Base-by-base conservation (phyloP, 1,140 invertebrate species). In the Pseudomyrmex pallidus region DNA sequence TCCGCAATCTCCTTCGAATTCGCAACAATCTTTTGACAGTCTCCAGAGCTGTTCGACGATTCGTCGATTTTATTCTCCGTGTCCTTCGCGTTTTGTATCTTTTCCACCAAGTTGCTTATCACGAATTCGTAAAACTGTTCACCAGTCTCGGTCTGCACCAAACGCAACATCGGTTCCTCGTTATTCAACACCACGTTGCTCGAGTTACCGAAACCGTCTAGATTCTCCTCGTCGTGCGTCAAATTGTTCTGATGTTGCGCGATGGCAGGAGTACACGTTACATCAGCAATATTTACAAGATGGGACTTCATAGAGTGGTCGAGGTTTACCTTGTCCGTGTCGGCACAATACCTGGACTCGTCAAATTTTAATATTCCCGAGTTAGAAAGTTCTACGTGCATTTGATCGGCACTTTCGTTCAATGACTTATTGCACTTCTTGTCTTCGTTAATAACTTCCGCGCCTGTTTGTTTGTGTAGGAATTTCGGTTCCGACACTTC, bases 51-150 rank as follows among this genome's bases (percentile, higher is more conserved):
- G 52, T 59, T 77, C 68, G 72, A 17, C 2, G 66, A 5, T 62
- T 59, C 15, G 10, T n/a, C 73, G 17, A 44, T 48, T 56, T 74
- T 68, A n/a, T 57, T 73, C 8, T 78, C 85, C 0, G 61, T 15
- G 22, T 20, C 10, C 48, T 84, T 80, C 15, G 48, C 20, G n/a
- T 56, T 84, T 9, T 83, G 67, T 17, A 67, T 54, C 59, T 90
- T 90, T 44, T 91, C 91, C 0, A 90, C 83, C 59, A 91, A 85
- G 74, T 91, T 92, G 57, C 91, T 91, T 67, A 92, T 91, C 57
- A 92, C 74, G 20, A 93, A 88, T 85, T 93, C 92, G 61, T 93
- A 92, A 72, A 93, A 92, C 70, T 93, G 92, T 67, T 93, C 89
- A 10, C 91, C 92, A 10, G 88, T 91, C 57, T 93, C 92, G 1